Evolutionary conservation across 2,888 invertebrate species (phyloP), one percentile per base, ranked within the genome.

Genomic region (Capitulum mitella): DNA sequence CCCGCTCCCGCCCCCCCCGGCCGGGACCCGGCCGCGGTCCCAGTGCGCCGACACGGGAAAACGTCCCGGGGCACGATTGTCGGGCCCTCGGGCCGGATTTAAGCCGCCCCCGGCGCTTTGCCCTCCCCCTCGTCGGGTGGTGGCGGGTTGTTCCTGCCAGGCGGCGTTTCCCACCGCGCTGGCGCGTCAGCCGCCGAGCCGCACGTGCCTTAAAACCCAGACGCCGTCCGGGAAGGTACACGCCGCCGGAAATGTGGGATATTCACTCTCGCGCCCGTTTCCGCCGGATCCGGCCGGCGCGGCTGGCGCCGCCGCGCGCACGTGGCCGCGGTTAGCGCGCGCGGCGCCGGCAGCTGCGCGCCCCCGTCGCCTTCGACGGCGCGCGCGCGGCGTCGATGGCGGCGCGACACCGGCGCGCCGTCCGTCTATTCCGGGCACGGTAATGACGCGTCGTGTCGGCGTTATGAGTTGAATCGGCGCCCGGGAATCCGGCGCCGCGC

Each of bases 261-360:
- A 54, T 43, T 29, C 48, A 22, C 46, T 46, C 16, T 0, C n/a
- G 22, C 6, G 26, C n/a, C 43, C 54, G 61, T 8, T 34, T 29
- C 51, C 76, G 22, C n/a, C 64, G 48, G 40, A 74, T 48, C 22
- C 77, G 26, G 37, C 58, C 43, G 34, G 51, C 80, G 37, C 75
- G 76, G n/a, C 74, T 46, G 48, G 64, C 78, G 37, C 51, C 46
- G 8, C 79, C 48, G 40, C 22, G 64, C 51, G 26, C 74, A 61
- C 3, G 80, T 29, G 46, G 76, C 77, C 26, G 77, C 58, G 12
- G 79, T 37, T 3, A 26, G 48, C n/a, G 77, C 22, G 12, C 29
- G 29, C 26, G 48, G 29, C 51, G 77, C 10, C 26, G 34, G 46
- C 29, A 51, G 51, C 51, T 29, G 58, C 58, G 29, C n/a, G 64